Base-by-base conservation (phyloP, 2,888 invertebrate species). In the Octodonta nipae region DNA sequence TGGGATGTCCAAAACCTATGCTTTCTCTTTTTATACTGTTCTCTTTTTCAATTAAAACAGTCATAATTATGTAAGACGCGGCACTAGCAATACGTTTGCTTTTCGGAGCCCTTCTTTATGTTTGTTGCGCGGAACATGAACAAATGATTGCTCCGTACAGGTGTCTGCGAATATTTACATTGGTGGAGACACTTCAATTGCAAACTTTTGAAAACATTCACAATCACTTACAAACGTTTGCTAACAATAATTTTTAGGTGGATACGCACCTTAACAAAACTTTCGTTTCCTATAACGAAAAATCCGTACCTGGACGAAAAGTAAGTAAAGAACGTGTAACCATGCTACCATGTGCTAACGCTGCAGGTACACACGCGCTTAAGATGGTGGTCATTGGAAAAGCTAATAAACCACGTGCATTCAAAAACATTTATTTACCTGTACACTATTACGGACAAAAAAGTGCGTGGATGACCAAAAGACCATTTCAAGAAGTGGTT, bases 381-480 rank as follows among this genome's bases (percentile, higher is more conserved):
- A 28, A 33, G 27, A 33, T 28, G 28, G 14, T 32, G 32, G 26
- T 26, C 26, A 14, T 33, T 33, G 28, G 24, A 28, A 33, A 27
- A 28, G 12, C 16, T 28, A 27, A 17, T 33, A 33, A 33, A 28
- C 28, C 16, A 28, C 27, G 22, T 15, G 28, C 15, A 33, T 33
- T 33, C 20, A 13, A 33, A 40, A 37, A 40, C 28, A 39, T 36
- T 26, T 32, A 31, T 33, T 28, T 38, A 31, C 41, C 41, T 34
- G 38, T 36, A 32, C 36, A 31, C 28, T 41, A 39, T 25, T 37
- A 41, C 26, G 38, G 34, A 33, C 40, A 36, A 32, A 42, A 37
- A 33, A 40, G 34, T 34, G 35, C 40, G 27, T 42, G 36, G 37
- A 38, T 42, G 24, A 34, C 34, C n/a, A 20, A 30, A 27, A 31